phyloP scores from a whole-genome alignment of 2,797 vertebrate genomes.

The Potorous gilbertii region DNA sequence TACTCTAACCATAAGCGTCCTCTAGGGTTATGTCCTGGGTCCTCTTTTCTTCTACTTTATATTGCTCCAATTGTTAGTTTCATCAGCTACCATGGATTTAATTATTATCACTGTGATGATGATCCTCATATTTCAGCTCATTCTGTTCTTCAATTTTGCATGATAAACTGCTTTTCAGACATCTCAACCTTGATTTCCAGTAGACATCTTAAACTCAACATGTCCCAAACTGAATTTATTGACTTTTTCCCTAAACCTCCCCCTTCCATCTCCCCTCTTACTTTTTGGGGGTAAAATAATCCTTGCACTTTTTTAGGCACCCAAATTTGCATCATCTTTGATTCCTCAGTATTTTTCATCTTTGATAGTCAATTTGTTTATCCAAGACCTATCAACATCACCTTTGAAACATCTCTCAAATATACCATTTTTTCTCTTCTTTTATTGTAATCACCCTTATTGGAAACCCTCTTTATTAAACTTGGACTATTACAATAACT shows the following conservation, averaged over 20 bases:
- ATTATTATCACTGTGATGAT: not conserved
- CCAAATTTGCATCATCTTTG: not conserved
- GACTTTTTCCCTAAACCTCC: not conserved
- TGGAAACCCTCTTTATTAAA: not conserved
- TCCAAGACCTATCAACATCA: not conserved
- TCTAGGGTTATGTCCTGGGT: not conserved
- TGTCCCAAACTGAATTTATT: not conserved
- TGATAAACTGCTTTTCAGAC: not conserved
- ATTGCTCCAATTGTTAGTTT: not conserved
- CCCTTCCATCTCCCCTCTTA: not conserved
- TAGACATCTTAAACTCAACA: not conserved
- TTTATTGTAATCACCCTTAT: not conserved
- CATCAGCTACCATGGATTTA: not conserved
- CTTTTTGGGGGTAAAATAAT: not conserved
- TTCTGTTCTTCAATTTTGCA: not conserved
- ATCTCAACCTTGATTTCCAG: not conserved
- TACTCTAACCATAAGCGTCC: not conserved
- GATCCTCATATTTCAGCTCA: not conserved
- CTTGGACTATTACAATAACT: not conserved
- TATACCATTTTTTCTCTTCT: not conserved
- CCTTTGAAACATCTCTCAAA: not conserved
- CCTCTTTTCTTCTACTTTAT: not conserved
- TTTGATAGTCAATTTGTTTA: not conserved
- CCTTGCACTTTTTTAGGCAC: not conserved
- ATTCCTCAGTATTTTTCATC: not conserved